These are phyloP conservation scores for Arrhopalites spinosus DNA, from an alignment of 2,888 invertebrate species.

Conservation along the genomic window DNA sequence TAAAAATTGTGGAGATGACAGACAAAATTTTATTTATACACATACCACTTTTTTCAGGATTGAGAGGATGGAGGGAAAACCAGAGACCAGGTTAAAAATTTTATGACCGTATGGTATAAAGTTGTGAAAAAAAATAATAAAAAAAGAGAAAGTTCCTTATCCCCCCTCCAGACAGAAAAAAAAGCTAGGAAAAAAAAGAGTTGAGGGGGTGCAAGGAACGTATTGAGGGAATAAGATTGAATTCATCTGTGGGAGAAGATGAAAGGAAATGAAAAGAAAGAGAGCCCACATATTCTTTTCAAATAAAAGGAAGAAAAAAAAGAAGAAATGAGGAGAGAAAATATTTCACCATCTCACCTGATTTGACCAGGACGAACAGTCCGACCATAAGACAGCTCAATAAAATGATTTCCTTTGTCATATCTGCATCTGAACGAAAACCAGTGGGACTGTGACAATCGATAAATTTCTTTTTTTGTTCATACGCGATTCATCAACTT, in stretches of 20 bases:
- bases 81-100: too few species aligned
- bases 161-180: neutral
- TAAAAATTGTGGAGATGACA: too few species aligned
- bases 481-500: neutral
- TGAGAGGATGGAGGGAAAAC: too few species aligned
- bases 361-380: constrained; percentile 29
- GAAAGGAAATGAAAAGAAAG: neutral
- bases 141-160: neutral
- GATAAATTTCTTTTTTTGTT: neutral
- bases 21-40: too few species aligned
- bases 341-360: constrained; percentile 20
- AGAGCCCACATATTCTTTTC: neutral
- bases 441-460: neutral
- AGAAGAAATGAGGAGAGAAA: neutral
- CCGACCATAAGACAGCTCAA: constrained; percentile 18
- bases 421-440: constrained; percentile 11
- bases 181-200: neutral
- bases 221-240: constrained; percentile 1
- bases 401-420: constrained; percentile 23
- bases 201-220: neutral
- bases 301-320: neutral
- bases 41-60: too few species aligned
- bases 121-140: too few species aligned
- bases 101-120: too few species aligned
- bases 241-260: neutral